Evolutionary conservation across 2,888 invertebrate genomes (phyloP), one percentile per base, ranked within the genome.

Genomic region (Drosophila histrio): DNA sequence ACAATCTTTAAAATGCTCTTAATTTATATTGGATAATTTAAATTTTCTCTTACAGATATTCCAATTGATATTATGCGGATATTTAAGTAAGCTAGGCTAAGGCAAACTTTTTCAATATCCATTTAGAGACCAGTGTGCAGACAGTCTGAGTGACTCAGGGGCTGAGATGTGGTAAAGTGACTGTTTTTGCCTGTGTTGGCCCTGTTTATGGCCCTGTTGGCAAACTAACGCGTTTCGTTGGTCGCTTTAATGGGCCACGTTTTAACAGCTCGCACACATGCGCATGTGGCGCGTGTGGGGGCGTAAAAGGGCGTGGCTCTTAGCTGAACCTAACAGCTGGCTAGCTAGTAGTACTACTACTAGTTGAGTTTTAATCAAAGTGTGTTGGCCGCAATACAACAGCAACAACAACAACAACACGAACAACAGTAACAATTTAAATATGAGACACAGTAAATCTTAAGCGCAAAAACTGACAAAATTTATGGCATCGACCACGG

Each of bases 401-500:
- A 63, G n/a, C 49, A 32, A 30, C 36, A 28, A 2, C 32, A 49
- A 53, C 49, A 56, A 50, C 60, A 30, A 28, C 60, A 66, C 30
- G 61, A 72, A 41, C 68, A 76, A 59, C 63, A 71, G 47, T 70
- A 87, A 78, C 80, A 78, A 81, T 81, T 81, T 87, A 85, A 81
- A 81, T 85, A 85, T 87, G 83, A 87, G 72, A 69, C 77, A 76
- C 83, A 64, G 83, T 87, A 87, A 82, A 87, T 82, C 87, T 83
- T 88, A 53, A 71, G 71, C 56, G 53, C 77, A 82, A 82, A 85
- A 87, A 83, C 70, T 86, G 85, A 68, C 81, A 76, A 62, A 81
- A 85, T 85, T 85, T 85, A 85, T 88, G 77, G 88, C 87, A 81
- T 69, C 74, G 72, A 73, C 79, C 77, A 79, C 88, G 88, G 85